phyloP scores from a whole-genome alignment of 2,113 vertebrate species.

The Silurus glanis region DNA sequence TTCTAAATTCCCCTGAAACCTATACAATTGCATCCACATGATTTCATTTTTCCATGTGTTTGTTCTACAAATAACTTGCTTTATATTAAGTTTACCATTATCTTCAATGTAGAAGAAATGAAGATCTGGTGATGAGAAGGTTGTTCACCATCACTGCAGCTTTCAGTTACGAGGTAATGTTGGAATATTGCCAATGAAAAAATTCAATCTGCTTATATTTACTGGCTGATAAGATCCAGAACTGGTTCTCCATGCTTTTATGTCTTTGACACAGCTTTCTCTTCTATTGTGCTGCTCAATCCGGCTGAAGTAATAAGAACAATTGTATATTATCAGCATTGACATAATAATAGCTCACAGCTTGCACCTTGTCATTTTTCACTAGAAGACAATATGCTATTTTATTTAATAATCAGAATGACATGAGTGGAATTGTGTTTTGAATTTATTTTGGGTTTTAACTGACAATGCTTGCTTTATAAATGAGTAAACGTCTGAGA shows the following conservation, averaged over 20 bases:
- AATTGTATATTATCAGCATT: conserved; percentile 1
- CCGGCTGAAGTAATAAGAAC: background rate
- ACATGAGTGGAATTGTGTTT: background rate
- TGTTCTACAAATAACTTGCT: too few relatives aligned
- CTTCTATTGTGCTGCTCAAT: background rate
- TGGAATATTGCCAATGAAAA: background rate
- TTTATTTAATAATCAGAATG: background rate
- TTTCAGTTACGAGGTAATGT: background rate
- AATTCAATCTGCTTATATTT: background rate
- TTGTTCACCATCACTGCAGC: background rate
- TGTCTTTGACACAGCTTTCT: background rate
- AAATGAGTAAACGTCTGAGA: background rate
- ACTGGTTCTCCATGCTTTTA: background rate
- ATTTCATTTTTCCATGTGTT: too few relatives aligned
- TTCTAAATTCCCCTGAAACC: too few relatives aligned
- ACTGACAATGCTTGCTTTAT: background rate
- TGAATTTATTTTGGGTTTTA: background rate
- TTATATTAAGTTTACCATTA: too few relatives aligned
- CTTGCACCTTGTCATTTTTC: background rate
- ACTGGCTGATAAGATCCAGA: background rate
- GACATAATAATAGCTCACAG: background rate
- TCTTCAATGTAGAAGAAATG: background rate
- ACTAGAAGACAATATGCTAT: background rate
- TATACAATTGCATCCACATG: too few relatives aligned
- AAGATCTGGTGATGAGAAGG: background rate